phyloP scores from a whole-genome alignment of 2,797 vertebrate genomes.

The Australoheros facetus region DNA sequence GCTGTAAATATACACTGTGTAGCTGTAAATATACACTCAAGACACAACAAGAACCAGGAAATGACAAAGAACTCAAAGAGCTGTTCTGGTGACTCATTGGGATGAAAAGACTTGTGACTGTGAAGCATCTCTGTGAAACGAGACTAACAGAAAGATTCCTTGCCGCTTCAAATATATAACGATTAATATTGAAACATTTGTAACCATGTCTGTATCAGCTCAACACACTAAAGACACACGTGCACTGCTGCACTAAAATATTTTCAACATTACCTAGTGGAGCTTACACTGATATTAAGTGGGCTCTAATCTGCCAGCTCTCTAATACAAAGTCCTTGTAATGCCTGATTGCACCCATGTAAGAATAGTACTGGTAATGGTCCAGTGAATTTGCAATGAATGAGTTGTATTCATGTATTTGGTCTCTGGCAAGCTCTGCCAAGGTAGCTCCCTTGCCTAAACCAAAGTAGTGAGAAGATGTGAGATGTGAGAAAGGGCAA shows the following conservation, averaged over 20 bases:
- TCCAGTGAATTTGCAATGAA: background rate
- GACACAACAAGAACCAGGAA: constrained; percentile 36
- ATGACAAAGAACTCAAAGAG: constrained; percentile 49
- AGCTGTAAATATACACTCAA: constrained; percentile 43
- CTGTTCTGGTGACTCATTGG: constrained; percentile 49
- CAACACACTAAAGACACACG: background rate
- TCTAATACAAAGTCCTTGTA: background rate
- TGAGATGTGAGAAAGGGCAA: accelerated
- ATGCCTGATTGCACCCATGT: background rate
- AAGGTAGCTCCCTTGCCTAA: background rate
- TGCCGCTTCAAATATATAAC: background rate
- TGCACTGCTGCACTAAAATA: background rate
- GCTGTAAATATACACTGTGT: constrained; percentile 47
- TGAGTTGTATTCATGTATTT: background rate
- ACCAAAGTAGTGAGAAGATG: background rate
- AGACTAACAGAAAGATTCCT: background rate
- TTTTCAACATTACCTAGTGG: background rate
- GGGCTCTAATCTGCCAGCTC: constrained; percentile 1
- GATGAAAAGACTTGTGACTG: constrained; percentile 48
- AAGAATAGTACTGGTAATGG: background rate
- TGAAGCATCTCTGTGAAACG: constrained; percentile 21
- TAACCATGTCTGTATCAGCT: background rate
- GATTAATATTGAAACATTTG: background rate
- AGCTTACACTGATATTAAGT: background rate
- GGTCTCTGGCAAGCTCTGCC: background rate